Conservation (phyloP, 2,797 vertebrate species). For the Tolypeutes matacus region DNA sequence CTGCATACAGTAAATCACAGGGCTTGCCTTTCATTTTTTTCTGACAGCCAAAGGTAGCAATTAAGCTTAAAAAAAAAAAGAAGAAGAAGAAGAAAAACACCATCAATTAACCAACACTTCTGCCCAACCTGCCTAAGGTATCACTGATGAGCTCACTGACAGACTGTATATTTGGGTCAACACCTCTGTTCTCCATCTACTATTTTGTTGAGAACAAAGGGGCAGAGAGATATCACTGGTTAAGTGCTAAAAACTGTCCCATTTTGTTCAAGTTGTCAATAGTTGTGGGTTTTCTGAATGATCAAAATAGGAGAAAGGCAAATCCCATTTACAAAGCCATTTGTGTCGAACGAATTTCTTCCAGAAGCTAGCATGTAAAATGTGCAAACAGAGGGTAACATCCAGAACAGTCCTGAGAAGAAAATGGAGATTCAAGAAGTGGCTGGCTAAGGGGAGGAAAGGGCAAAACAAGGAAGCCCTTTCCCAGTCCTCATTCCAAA, state of each 20-base stretch:
- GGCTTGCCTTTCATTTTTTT: constrained; percentile 53
- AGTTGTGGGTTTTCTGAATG: neutral
- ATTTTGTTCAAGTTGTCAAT: constrained; percentile 36
- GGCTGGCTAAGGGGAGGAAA: neutral
- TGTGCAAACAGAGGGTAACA: neutral
- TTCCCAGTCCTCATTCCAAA: constrained; percentile 39
- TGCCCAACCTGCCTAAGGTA: neutral
- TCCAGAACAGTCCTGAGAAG: neutral
- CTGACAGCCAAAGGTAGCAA: constrained; percentile 55
- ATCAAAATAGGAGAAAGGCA: constrained; percentile 47
- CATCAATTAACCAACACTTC: constrained; percentile 19
- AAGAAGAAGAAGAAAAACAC: constrained; percentile 27
- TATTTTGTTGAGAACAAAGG: constrained; percentile 23
- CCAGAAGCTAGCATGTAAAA: neutral
- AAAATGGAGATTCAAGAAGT: neutral
- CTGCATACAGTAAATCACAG: neutral
- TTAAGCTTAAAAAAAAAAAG: neutral
- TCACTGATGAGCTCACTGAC: neutral
- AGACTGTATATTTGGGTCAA: neutral
- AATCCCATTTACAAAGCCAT: neutral
- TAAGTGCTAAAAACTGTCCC: neutral
- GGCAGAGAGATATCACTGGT: neutral
- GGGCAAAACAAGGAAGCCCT: constrained; percentile 25
- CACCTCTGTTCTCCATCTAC: constrained; percentile 17
- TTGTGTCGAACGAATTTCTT: constrained; percentile 15